Conservation (phyloP, 92 coral and sea anemone species). For the Paragorgia papillata region DNA sequence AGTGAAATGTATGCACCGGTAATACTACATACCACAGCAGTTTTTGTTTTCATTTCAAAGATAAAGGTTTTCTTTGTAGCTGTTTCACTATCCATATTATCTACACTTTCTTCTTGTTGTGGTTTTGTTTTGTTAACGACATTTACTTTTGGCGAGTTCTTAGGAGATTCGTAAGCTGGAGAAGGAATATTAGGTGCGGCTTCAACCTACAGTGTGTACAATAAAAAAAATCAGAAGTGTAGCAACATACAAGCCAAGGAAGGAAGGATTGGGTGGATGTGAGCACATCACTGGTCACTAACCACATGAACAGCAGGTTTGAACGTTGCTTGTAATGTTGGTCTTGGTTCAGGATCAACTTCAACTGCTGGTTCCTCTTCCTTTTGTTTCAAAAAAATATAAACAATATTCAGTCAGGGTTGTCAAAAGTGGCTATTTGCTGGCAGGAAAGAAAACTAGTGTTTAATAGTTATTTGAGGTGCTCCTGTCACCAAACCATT, state of each 20-base stretch:
- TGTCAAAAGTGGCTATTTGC: no score
- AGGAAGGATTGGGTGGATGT: no score
- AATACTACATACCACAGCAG: constrained; percentile 68
- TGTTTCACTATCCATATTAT: constrained; percentile 69
- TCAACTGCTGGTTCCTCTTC: constrained; percentile 76
- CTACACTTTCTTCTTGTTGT: constrained; percentile 73
- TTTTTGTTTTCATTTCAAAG: constrained; percentile 90
- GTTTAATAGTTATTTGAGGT: no score
- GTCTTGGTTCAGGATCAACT: constrained; percentile 79
- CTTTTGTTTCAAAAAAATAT: background rate
- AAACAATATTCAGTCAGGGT: background rate
- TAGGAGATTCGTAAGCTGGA: constrained; percentile 76
- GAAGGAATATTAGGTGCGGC: constrained; percentile 86
- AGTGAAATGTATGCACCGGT: no score
- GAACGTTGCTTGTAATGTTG: constrained; percentile 87
- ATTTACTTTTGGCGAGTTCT: constrained; percentile 37
- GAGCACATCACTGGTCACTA: no score
- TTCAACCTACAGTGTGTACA: constrained; percentile 62
- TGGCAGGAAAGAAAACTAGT: no score
- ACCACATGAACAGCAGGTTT: constrained; percentile 77
- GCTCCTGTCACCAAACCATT: no score
- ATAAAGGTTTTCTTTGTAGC: constrained; percentile 90
- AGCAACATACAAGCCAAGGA: no score
- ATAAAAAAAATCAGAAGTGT: constrained; percentile 1
- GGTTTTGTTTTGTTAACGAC: constrained; percentile 68